phyloP scores from a whole-genome alignment of 2,888 invertebrate genomes.

The Folsomia candida region DNA sequence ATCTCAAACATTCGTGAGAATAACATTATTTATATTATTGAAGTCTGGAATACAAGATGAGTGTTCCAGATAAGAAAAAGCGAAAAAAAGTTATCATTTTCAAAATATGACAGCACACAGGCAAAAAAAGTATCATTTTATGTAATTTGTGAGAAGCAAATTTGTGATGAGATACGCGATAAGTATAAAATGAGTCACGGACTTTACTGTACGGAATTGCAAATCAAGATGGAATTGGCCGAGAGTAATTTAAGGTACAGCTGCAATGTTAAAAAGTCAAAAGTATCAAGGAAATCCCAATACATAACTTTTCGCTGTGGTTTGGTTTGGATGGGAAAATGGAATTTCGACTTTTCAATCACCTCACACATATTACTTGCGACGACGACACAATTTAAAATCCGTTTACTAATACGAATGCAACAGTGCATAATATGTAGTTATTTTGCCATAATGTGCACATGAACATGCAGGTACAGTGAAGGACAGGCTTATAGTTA shows the following conservation, averaged over 20 bases:
- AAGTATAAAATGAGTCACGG: neutral
- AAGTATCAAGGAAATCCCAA: neutral
- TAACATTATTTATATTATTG: neutral
- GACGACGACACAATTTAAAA: neutral
- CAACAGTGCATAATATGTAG: too few species aligned
- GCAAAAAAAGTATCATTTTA: neutral
- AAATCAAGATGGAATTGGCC: neutral
- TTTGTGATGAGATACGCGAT: neutral
- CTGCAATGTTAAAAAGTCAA: neutral
- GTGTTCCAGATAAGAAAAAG: neutral
- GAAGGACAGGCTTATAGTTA: too few species aligned
- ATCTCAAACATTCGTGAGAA: neutral
- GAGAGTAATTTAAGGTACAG: neutral
- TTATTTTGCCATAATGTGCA: too few species aligned
- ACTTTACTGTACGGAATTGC: neutral
- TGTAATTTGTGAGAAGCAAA: neutral
- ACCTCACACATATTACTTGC: too few species aligned
- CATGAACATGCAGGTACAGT: too few species aligned
- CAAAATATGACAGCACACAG: neutral
- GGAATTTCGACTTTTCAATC: neutral
- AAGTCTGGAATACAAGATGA: neutral
- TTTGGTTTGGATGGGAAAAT: neutral
- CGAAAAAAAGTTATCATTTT: neutral
- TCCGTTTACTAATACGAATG: too few species aligned
- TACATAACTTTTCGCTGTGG: neutral